phyloP scores from a whole-genome alignment of 2,797 vertebrate species.

The Heterohyrax brucei region DNA sequence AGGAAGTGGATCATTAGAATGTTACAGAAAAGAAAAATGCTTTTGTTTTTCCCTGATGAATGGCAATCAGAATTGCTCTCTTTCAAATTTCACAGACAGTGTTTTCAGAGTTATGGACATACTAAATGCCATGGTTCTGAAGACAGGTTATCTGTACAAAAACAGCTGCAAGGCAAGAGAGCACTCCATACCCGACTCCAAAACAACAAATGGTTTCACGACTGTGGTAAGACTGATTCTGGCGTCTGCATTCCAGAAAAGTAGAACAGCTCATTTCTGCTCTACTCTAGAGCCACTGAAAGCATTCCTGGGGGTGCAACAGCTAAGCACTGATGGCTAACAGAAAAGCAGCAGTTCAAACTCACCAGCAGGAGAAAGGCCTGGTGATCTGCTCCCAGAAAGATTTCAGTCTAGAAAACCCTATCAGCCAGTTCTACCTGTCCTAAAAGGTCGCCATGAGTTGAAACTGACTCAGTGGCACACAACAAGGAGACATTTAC shows the following conservation, averaged over 20 bases:
- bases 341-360: background rate
- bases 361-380: background rate
- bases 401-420: background rate
- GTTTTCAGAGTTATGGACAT: background rate
- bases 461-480: too few species aligned
- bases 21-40: background rate
- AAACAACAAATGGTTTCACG: background rate
- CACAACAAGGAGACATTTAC: background rate
- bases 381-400: background rate
- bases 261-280: background rate
- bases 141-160: slow-evolving; percentile 5
- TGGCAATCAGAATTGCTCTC: background rate
- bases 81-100: slow-evolving; percentile 1
- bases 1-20: background rate
- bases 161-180: background rate
- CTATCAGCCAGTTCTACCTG: background rate
- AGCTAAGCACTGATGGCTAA: background rate
- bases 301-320: background rate
- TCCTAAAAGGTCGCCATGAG: background rate
- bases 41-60: background rate
- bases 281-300: background rate
- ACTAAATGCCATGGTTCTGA: slow-evolving; percentile 8
- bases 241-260: background rate
- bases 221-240: background rate
- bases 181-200: background rate